These are phyloP conservation scores for Himalopsyche japonica DNA, from an alignment of 2,888 invertebrate species.

Conservation along the genomic window DNA sequence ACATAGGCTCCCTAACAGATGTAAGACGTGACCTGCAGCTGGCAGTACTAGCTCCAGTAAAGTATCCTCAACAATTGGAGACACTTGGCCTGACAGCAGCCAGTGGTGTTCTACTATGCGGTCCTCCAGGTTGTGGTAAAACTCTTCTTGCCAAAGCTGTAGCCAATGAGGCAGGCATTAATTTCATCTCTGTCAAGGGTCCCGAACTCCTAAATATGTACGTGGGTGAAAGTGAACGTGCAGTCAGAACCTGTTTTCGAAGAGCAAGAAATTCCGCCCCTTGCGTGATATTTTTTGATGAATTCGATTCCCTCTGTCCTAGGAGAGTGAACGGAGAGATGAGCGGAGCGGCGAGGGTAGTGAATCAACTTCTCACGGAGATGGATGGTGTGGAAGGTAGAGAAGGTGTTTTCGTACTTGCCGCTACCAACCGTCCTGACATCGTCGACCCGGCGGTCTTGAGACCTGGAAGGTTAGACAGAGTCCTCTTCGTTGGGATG, in stretches of 20 bases:
- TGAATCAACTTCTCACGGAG: slow-evolving; percentile 96
- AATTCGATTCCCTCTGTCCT: slow-evolving; percentile 94
- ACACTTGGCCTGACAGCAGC: slow-evolving; percentile 79
- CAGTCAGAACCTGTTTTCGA: slow-evolving; percentile 94
- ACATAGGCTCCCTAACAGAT: slow-evolving; percentile 88
- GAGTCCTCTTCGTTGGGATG: slow-evolving; percentile 87
- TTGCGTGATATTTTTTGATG: slow-evolving; percentile 98
- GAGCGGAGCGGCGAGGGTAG: slow-evolving; percentile 82
- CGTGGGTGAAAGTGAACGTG: slow-evolving; percentile 97
- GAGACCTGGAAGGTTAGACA: slow-evolving; percentile 85
- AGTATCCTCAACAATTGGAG: slow-evolving; percentile 79
- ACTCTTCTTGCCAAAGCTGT: slow-evolving; percentile 97
- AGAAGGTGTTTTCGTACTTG: slow-evolving; percentile 91
- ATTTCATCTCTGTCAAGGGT: slow-evolving; percentile 98
- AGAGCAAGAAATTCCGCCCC: slow-evolving; percentile 94
- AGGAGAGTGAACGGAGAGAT: slow-evolving; percentile 75
- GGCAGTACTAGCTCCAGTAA: slow-evolving; percentile 90
- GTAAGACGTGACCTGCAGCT: slow-evolving; percentile 88
- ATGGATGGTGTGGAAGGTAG: slow-evolving; percentile 96
- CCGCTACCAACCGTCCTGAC: slow-evolving; percentile 95
- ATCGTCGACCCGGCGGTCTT: slow-evolving; percentile 95
- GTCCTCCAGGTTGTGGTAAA: slow-evolving; percentile 97
- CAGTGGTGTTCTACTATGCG: slow-evolving; percentile 91
- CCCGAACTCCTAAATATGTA: slow-evolving; percentile 99
- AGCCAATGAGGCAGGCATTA: slow-evolving; percentile 97